Evolutionary conservation across 1,140 invertebrate genomes (phyloP), one percentile per base, ranked within the genome.

Genomic region (Rhopalosiphum maidis): DNA sequence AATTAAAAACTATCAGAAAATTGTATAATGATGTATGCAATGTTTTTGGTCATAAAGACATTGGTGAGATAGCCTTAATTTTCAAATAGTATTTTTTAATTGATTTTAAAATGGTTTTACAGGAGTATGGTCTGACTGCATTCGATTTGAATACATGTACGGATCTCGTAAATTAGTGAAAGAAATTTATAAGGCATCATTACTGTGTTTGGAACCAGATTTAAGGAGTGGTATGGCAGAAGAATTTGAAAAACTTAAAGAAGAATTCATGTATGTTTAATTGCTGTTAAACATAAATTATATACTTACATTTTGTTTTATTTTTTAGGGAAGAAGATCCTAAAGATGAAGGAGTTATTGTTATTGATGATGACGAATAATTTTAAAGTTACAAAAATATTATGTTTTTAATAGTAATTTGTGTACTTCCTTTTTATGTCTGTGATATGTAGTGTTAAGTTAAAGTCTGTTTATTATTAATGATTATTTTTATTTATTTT

Each of bases 171-270:
- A 30, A 48, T 48, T 91, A 41, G 90, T 91, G 7, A 15, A 91
- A 11, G 90, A 91, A 82, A 91, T 91, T 82, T 91, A 91, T 91
- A 82, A 91, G 18, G 90, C 90, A 51, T 82, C 90, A 22, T 35
- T 91, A 82, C 15, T 91, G 41, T 91, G 90, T 48, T 82, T 91
- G n/a, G 43, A 82, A 82, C 90, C 90, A 77, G 0, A 46, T 48
- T 54, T 82, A 46, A 91, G n/a, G 35, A 41, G 23, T 82, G 9
- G 6, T 30, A 91, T 91, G 90, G 51, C 41, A n/a, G 46, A 77
- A 37, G 90, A 91, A 25, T 91, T 48, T 51, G 90, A 91, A 91
- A 51, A 48, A 41, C 41, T 91, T 11, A 91, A 91, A 21, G n/a
- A 48, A 18, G 30, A 48, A 48, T 91, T 51, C 23, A 82, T 35